A percentile compares a stretch with the other conserved stretches of the same genome.
These are phyloP conservation scores for Serrognathus titanus DNA, from an alignment of 2,888 invertebrate genomes.

Conservation along the genomic window DNA sequence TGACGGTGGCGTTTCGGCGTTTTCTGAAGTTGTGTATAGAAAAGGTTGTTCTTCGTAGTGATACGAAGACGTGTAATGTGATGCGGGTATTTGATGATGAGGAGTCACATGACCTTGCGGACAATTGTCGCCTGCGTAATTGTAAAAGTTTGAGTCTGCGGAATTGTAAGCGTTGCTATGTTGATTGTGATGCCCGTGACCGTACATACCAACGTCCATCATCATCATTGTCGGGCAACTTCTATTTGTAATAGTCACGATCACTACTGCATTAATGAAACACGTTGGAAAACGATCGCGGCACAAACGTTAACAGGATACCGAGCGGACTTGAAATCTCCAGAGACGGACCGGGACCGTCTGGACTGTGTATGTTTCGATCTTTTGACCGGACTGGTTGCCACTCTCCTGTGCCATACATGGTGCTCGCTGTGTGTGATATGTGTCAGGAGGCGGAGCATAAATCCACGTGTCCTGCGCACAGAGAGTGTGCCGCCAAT, in stretches of 20 bases:
- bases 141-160: conserved; percentile 42
- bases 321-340: conserved; percentile 6
- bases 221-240: conserved; percentile 60
- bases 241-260: no score
- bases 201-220: conserved; percentile 81
- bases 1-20: conserved; percentile 47
- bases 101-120: conserved; percentile 37
- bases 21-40: conserved; percentile 38
- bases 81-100: conserved; percentile 42
- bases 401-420: conserved; percentile 24
- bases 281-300: not conserved
- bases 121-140: conserved; percentile 35
- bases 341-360: conserved; percentile 9
- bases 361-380: conserved; percentile 22
- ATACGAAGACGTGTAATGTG: conserved; percentile 45
- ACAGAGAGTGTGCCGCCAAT: conserved; percentile 37
- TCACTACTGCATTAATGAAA: no score
- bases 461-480: conserved; percentile 40
- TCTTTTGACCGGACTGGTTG: conserved; percentile 25
- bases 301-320: not conserved
- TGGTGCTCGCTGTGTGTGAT: conserved; percentile 26
- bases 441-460: conserved; percentile 37
- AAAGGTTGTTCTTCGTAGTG: conserved; percentile 46
- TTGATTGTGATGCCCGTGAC: conserved; percentile 56
- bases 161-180: conserved; percentile 46